Conservation (phyloP, 2,113 vertebrate genomes). For the Zingel zingel region DNA sequence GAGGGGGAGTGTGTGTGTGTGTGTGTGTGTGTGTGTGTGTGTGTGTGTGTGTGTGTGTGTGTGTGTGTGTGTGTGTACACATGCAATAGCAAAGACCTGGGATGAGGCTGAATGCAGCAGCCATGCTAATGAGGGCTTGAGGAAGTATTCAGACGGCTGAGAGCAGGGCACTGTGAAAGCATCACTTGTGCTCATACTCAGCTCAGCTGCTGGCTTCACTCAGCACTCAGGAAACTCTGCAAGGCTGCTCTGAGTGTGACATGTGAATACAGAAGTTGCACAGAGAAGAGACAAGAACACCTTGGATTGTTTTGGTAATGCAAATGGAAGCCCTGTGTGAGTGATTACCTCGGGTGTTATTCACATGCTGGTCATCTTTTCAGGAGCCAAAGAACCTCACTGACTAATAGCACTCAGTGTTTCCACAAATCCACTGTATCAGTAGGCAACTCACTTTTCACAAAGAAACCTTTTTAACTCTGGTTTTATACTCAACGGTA, state of each 20-base stretch:
- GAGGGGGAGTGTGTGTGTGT: not conserved
- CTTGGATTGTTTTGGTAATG: conserved; percentile 51
- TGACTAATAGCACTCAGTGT: not conserved
- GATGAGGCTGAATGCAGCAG: conserved; percentile 77
- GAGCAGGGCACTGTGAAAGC: conserved; percentile 83
- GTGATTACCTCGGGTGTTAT: not conserved
- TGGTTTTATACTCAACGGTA: not conserved
- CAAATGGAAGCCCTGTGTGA: conserved; percentile 24
- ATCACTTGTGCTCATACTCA: conserved; percentile 82
- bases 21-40: conserved; percentile 12
- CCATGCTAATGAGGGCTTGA: conserved; percentile 84
- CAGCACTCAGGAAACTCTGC: conserved; percentile 78
- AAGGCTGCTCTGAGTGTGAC: conserved; percentile 67
- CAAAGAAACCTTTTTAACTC: not conserved
- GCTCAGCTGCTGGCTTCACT: conserved; percentile 84
- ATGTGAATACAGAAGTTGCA: conserved; percentile 73
- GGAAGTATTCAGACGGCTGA: conserved; percentile 76
- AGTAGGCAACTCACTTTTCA: not conserved
- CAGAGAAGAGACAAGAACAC: conserved; percentile 63
- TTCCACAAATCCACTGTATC: not conserved
- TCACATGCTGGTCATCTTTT: not conserved
- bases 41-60: conserved; percentile 14
- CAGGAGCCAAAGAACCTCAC: not conserved
- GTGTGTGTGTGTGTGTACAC: conserved; percentile 17
- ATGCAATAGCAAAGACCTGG: conserved; percentile 71